Base-by-base conservation (phyloP, 2,888 invertebrate genomes). In the Crocallis elinguaria region DNA sequence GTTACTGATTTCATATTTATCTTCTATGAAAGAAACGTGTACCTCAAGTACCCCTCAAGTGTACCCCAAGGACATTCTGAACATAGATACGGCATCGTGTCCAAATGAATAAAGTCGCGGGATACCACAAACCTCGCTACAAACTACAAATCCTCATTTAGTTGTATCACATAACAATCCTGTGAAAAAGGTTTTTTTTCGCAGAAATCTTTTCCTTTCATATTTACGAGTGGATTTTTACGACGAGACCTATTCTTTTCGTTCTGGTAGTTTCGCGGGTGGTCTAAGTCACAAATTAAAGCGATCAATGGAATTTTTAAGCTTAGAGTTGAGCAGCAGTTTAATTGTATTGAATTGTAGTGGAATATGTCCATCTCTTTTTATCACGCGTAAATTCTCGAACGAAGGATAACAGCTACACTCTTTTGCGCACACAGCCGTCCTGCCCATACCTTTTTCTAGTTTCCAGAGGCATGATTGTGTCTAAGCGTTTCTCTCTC, bases 211-310 rank as follows among this genome's bases (percentile, higher is more conserved):
- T 82, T 80, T 73, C 74, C 76, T 77, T 79, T 84, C 83, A 86
- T 84, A 86, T 86, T 86, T 86, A 86, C 81, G 77, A 78, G 75
- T 77, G 73, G 66, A 81, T 82, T 78, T 85, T 86, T 86, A 86
- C 80, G 86, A 82, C 77, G 67, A 71, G 73, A 78, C 78, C 82
- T 79, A 82, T 84, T 83, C 80, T 79, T 77, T 80, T 74, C 71
- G 68, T 77, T 73, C 69, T 73, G 66, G 69, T 74, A 74, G 74
- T 78, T 73, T 68, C 64, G 66, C 49, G 65, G 46, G 60, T 49
- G 57, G 53, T 13, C 0, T 39, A 75, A 72, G 60, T 2, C 6
- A 56, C 4, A 61, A 52, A 49, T 48, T 49, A 3, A 8, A 27
- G 49, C 33, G 33, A 21, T 19, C 4, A 4, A 1, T 7, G 6